phyloP scores from a whole-genome alignment of 2,113 vertebrate species.

The Tetrao urogallus region DNA sequence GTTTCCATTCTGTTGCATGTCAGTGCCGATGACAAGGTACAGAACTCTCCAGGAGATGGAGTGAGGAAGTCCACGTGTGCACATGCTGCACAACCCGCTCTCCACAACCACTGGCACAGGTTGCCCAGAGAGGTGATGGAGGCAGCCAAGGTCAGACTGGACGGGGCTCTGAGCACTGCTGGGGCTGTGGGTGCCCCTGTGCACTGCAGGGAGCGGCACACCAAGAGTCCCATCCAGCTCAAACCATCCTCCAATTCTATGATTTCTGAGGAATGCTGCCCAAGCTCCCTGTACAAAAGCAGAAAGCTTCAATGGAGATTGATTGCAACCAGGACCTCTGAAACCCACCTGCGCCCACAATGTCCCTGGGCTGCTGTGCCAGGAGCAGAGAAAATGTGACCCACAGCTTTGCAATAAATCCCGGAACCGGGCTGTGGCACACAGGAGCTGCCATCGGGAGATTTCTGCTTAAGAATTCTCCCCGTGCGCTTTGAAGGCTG shows the following conservation, averaged over 20 bases:
- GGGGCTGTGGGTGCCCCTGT: no score
- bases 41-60: slow-evolving; percentile 1
- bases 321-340: accelerated
- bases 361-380: not conserved
- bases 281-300: not conserved
- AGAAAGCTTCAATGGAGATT: accelerated
- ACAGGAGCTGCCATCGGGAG: not conserved
- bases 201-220: no score
- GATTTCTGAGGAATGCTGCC: not conserved
- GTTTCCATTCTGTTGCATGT: slow-evolving; percentile 22
- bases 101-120: no score
- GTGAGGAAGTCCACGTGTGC: not conserved
- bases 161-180: no score
- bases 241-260: no score
- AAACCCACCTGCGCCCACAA: not conserved
- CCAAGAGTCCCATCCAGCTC: no score
- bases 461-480: slow-evolving; percentile 17
- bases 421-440: not conserved
- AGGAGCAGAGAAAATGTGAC: not conserved
- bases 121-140: no score
- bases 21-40: slow-evolving; percentile 39
- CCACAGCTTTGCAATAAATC: accelerated
- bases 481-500: not conserved
- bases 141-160: no score
- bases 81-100: not conserved